A percentile compares a stretch with the other conserved stretches of the same genome.
These are phyloP conservation scores for Regulus satrapa DNA, from an alignment of 2,113 vertebrate species.

Conservation along the genomic window DNA sequence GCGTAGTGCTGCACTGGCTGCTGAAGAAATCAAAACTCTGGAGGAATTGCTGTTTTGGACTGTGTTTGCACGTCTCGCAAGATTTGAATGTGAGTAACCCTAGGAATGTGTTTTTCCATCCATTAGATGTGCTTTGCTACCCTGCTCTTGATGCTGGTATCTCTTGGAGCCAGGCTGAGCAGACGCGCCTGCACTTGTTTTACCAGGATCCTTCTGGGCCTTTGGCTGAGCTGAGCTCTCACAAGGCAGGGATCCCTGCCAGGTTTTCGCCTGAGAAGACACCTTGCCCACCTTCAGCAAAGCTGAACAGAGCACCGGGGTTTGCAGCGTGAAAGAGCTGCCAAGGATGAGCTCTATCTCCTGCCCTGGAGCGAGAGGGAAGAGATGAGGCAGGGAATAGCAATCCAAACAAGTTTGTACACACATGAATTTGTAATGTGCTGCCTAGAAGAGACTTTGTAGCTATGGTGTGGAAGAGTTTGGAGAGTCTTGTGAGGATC, in stretches of 20 bases:
- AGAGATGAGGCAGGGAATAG: background rate
- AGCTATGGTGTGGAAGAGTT: background rate
- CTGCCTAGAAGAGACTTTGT: background rate
- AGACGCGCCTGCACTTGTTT: slow-evolving; percentile 4
- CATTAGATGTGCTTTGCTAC: background rate
- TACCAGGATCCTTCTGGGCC: background rate
- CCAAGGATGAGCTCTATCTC: background rate
- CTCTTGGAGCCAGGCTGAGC: background rate
- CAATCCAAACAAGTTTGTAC: slow-evolving; percentile 52
- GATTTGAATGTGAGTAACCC: background rate
- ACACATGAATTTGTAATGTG: slow-evolving; percentile 14
- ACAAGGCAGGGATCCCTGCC: background rate
- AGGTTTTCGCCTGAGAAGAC: background rate
- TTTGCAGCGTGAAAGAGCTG: background rate
- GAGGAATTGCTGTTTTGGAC: background rate
- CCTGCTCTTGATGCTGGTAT: background rate
- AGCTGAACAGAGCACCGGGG: background rate
- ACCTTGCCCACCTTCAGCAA: slow-evolving; percentile 17
- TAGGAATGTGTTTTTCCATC: background rate
- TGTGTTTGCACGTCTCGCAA: background rate
- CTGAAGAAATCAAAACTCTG: background rate
- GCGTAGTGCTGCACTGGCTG: background rate
- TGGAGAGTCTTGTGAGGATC: background rate
- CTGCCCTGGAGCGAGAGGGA: background rate
- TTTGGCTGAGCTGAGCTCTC: background rate